These are phyloP conservation scores for Bombus polaris DNA, from an alignment of 1,140 invertebrate species.

Conservation along the genomic window DNA sequence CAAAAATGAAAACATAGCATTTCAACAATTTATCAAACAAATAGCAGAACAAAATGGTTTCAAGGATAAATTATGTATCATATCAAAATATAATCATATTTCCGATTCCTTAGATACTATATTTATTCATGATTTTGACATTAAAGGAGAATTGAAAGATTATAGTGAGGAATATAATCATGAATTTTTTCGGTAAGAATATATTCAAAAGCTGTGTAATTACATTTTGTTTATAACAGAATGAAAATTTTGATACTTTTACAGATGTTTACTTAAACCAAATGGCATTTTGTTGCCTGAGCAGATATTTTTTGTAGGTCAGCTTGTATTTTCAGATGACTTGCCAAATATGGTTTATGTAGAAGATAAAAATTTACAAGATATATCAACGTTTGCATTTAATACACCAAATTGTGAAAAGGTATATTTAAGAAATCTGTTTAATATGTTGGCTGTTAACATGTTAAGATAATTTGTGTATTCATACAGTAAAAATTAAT, in stretches of 20 bases:
- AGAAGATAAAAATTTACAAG: constrained; percentile 69
- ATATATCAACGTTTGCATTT: constrained; percentile 14
- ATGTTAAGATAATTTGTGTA: background rate
- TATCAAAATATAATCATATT: constrained; percentile 65
- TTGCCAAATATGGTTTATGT: constrained; percentile 74
- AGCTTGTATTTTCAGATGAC: constrained; percentile 72
- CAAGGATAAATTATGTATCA: constrained; percentile 57
- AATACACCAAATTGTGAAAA: constrained; percentile 46
- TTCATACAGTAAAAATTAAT: background rate
- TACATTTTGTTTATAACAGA: constrained; percentile 48
- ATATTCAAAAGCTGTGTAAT: constrained; percentile 11
- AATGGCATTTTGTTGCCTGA: constrained; percentile 79
- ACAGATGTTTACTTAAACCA: constrained; percentile 66
- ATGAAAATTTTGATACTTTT: constrained; percentile 38
- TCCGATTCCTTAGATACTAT: constrained; percentile 62
- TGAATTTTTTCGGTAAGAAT: constrained; percentile 66
- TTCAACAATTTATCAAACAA: constrained; percentile 67
- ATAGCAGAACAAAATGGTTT: constrained; percentile 65
- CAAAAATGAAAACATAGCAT: constrained; percentile 60
- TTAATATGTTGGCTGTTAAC: background rate
- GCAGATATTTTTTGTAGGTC: constrained; percentile 75
- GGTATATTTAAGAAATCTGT: constrained; percentile 50
- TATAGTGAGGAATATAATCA: constrained; percentile 62
- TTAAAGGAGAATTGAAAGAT: constrained; percentile 74
- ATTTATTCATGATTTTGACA: constrained; percentile 74